Conservation (phyloP, 2,113 vertebrate species). For the Erinaceus europaeus region DNA sequence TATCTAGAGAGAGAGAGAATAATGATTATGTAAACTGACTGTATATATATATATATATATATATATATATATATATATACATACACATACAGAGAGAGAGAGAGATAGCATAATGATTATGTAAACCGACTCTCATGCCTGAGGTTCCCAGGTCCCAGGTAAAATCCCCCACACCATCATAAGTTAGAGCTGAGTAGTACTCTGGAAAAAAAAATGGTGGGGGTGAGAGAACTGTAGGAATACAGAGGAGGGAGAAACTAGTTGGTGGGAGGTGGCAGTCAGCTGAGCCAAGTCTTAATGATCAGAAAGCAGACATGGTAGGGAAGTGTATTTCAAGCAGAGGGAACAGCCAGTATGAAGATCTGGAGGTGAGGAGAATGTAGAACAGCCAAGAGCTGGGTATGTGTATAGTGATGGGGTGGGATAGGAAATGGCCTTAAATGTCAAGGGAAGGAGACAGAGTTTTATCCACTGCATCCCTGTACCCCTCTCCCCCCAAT, state of each 20-base stretch:
- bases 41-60: too few species aligned
- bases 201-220: too few species aligned
- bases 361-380: background rate
- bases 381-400: background rate
- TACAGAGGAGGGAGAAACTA: background rate
- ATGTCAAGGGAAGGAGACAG: background rate
- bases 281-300: background rate
- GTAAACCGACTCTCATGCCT: too few species aligned
- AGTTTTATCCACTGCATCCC: background rate
- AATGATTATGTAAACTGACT: too few species aligned
- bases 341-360: background rate
- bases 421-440: background rate
- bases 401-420: accelerated
- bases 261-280: background rate
- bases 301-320: background rate
- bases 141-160: too few species aligned
- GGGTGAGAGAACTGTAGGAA: background rate
- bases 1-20: too few species aligned
- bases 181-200: too few species aligned
- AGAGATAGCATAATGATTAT: too few species aligned
- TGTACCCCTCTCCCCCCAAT: background rate
- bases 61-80: too few species aligned
- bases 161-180: too few species aligned
- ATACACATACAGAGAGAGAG: too few species aligned
- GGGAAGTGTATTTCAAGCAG: background rate